These are phyloP conservation scores for Stenolophus ochropezus DNA, from an alignment of 2,888 invertebrate genomes.

Conservation along the genomic window DNA sequence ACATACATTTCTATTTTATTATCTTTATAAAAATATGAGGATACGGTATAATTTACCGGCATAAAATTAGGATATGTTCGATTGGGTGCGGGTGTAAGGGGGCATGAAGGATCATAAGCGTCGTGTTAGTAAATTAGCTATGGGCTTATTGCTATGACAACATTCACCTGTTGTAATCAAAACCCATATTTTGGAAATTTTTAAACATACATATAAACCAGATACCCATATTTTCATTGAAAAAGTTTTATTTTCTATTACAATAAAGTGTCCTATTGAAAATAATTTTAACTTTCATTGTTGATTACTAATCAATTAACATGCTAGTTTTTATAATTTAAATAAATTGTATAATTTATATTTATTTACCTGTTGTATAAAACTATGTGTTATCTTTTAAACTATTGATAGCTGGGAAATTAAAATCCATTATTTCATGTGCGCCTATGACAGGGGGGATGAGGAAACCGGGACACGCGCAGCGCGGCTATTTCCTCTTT, in stretches of 20 bases:
- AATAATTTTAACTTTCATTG: too few relatives aligned
- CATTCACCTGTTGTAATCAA: not conserved
- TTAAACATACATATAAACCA: not conserved
- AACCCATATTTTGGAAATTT: not conserved
- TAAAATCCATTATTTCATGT: conserved; percentile 9
- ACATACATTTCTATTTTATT: conserved; percentile 19
- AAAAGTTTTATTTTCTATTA: too few relatives aligned
- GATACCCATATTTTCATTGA: too few relatives aligned
- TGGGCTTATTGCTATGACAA: not conserved
- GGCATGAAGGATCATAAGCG: conserved; percentile 42
- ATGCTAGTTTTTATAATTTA: too few relatives aligned
- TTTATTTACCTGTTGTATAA: too few relatives aligned
- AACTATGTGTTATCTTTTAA: too few relatives aligned
- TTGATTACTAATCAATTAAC: too few relatives aligned
- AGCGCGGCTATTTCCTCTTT: conserved; percentile 60
- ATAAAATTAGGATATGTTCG: conserved; percentile 54
- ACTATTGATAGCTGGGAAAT: too few relatives aligned
- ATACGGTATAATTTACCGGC: conserved; percentile 57
- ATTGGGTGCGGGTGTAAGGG: conserved; percentile 40
- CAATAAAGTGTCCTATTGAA: too few relatives aligned
- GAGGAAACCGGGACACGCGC: conserved; percentile 61
- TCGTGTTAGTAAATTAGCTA: not conserved
- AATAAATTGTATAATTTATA: too few relatives aligned
- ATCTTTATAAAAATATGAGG: conserved; percentile 17
- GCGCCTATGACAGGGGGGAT: conserved; percentile 58